Conservation (phyloP, 2,113 vertebrate genomes). For the Dromas ardeola region DNA sequence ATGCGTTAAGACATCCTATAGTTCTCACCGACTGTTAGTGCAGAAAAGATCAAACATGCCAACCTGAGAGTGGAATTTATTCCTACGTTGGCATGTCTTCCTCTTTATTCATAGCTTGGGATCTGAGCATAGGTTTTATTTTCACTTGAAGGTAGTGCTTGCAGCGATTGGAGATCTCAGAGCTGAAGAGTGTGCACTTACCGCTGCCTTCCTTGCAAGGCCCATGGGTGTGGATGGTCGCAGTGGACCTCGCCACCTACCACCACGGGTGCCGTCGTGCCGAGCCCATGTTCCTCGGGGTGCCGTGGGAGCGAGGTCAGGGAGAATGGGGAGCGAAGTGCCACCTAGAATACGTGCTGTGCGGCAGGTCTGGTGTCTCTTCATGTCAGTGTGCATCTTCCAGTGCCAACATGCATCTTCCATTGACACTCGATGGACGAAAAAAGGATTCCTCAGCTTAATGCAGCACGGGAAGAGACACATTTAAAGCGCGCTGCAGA, state of each 20-base stretch:
- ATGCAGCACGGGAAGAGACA: not conserved
- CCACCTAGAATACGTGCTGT: fast-evolving
- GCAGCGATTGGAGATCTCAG: not conserved
- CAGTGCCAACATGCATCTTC: not conserved
- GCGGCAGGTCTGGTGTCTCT: not conserved
- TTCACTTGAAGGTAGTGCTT: not conserved
- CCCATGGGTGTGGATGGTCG: fast-evolving
- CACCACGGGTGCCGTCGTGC: fast-evolving
- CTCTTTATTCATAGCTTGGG: not conserved
- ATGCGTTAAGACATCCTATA: not conserved
- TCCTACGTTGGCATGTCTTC: not conserved
- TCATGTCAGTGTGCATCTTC: not conserved
- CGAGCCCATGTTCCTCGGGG: fast-evolving
- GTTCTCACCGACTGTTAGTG: not conserved
- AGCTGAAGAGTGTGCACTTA: not conserved
- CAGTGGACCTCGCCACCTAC: not conserved
- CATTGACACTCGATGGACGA: not conserved
- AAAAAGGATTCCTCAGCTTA: not conserved
- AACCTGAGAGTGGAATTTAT: not conserved
- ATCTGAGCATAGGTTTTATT: not conserved
- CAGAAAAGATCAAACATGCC: not conserved
- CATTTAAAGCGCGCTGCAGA: not conserved
- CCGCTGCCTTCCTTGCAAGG: not conserved
- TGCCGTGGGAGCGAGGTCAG: fast-evolving
- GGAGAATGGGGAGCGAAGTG: not conserved